Conservation (phyloP, 37 sponge, comb jelly and placozoan species). For the Chondrilla cf. caribensis region DNA sequence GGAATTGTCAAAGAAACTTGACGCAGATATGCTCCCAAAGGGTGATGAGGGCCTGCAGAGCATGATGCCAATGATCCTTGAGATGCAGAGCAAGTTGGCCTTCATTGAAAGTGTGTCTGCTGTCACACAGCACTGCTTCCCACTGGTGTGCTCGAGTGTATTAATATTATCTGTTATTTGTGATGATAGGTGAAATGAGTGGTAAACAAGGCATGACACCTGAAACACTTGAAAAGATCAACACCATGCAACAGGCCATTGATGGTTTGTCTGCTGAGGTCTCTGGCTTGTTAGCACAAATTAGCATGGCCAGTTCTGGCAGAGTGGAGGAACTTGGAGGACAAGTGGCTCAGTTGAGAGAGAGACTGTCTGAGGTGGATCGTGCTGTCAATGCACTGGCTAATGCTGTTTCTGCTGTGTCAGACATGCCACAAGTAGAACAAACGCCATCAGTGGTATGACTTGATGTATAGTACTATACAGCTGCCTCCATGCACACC, state of each 20-base stretch:
- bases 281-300: background rate
- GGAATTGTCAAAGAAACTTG: constrained; percentile 41
- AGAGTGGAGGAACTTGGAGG: constrained; percentile 65
- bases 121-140: background rate
- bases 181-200: constrained; percentile 41
- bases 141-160: background rate
- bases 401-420: constrained; percentile 30
- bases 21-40: constrained; percentile 28
- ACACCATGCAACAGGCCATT: constrained; percentile 61
- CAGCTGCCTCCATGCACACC: background rate
- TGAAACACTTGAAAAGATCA: constrained; percentile 54
- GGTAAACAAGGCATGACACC: constrained; percentile 42
- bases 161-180: background rate
- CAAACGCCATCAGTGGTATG: constrained; percentile 16
- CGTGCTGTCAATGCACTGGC: constrained; percentile 66
- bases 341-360: constrained; percentile 76
- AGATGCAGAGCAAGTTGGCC: constrained; percentile 70
- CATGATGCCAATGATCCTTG: constrained; percentile 71
- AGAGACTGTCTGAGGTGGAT: constrained; percentile 79
- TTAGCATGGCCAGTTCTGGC: background rate
- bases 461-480: background rate
- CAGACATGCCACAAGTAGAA: background rate
- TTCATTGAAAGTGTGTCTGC: constrained; percentile 53
- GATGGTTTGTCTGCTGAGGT: constrained; percentile 51
- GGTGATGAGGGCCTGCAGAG: constrained; percentile 31